A percentile compares a stretch with the other conserved stretches of the same genome.
These are phyloP conservation scores for Sycon ciliatum DNA, from an alignment of 37 sponge, comb jelly and placozoan genomes.

Conservation along the genomic window DNA sequence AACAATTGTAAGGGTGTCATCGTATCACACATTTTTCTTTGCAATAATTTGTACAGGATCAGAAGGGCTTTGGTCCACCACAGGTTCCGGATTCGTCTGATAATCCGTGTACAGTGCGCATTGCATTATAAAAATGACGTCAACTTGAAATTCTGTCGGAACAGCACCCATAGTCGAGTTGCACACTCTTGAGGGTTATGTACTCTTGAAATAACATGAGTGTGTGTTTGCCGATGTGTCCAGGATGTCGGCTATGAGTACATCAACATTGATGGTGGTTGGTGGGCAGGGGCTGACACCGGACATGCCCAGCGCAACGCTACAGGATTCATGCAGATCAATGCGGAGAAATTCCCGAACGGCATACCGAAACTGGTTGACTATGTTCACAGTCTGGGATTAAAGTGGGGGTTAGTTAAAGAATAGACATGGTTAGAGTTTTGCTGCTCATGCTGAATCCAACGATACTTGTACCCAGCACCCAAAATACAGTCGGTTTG, in stretches of 20 bases:
- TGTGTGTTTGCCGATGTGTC: not conserved
- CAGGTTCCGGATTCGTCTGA: no score
- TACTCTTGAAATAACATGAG: not conserved
- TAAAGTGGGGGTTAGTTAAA: not conserved
- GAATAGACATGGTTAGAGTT: no score
- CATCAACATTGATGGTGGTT: constrained; percentile 16
- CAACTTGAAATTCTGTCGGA: not conserved
- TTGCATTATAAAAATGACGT: not conserved
- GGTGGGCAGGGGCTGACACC: constrained; percentile 13
- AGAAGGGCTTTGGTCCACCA: no score
- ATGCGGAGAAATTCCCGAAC: not conserved
- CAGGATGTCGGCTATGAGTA: constrained; percentile 9
- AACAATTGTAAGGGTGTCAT: no score
- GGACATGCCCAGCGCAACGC: not conserved
- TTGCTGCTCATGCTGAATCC: no score
- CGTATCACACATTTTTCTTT: no score
- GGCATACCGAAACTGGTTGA: not conserved
- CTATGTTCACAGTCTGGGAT: not conserved
- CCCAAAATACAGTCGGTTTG: not conserved
- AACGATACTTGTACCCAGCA: not conserved
- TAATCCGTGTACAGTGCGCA: no score
- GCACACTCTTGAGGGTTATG: not conserved
- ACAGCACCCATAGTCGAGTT: not conserved
- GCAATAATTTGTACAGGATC: no score
- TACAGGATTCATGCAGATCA: constrained; percentile 8